These are phyloP conservation scores for Zapornia atra DNA, from an alignment of 2,113 vertebrate genomes.

Conservation along the genomic window DNA sequence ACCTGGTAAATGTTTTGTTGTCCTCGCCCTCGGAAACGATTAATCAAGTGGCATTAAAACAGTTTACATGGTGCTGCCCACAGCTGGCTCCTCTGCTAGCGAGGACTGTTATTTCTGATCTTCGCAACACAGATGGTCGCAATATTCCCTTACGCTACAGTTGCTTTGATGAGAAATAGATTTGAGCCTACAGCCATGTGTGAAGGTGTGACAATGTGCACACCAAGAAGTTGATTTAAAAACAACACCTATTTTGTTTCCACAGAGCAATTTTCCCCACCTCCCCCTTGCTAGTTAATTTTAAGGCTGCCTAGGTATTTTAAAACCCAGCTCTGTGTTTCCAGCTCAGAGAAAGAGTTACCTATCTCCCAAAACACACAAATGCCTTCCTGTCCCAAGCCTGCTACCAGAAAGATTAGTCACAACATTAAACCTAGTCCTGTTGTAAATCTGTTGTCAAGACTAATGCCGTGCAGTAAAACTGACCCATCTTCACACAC, in stretches of 20 bases:
- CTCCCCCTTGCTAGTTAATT: not conserved
- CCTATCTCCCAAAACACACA: conserved; percentile 40
- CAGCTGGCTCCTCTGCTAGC: not conserved
- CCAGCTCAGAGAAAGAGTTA: conserved; percentile 9
- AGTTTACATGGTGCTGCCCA: not conserved
- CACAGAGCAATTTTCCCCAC: not conserved
- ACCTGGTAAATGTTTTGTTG: not conserved
- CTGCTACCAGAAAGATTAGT: conserved; percentile 13
- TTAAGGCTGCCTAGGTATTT: not conserved
- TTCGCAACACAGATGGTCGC: conserved; percentile 9
- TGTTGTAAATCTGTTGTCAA: conserved; percentile 27
- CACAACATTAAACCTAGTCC: conserved; percentile 10
- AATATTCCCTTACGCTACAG: conserved; percentile 29
- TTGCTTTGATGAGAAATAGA: conserved; percentile 65
- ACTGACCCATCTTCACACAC: conserved; percentile 40
- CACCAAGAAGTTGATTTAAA: not conserved
- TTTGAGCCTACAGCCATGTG: conserved; percentile 41
- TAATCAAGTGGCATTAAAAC: conserved; percentile 17
- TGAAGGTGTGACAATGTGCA: conserved; percentile 37
- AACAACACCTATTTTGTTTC: conserved; percentile 14
- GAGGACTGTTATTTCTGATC: not conserved
- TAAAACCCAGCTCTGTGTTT: not conserved
- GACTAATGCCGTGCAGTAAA: not conserved
- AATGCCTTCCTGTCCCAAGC: not conserved
- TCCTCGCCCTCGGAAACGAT: not conserved